phyloP scores from a whole-genome alignment of 2,113 vertebrate species.

The Chaetodon auriga region DNA sequence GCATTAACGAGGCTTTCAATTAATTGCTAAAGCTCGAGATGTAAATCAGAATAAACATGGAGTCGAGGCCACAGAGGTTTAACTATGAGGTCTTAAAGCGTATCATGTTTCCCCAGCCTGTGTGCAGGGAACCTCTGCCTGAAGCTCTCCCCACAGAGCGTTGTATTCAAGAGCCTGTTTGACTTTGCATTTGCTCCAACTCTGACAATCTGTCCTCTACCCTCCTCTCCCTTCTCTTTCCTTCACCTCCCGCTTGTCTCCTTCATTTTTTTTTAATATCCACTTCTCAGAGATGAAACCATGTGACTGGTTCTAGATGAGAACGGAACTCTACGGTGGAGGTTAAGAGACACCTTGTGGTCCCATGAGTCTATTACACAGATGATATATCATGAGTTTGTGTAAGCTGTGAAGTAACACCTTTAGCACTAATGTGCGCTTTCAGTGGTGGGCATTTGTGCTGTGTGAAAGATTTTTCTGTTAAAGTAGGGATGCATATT shows the following conservation, averaged over 20 bases:
- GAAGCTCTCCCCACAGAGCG: constrained; percentile 6
- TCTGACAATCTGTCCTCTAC: constrained; percentile 27
- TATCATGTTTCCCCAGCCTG: neutral
- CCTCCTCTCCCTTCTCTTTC: neutral
- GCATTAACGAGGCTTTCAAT: neutral
- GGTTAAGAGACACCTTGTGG: constrained; percentile 83
- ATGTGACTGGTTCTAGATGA: neutral
- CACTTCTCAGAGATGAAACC: constrained; percentile 15
- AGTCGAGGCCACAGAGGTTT: neutral
- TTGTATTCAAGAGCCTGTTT: constrained; percentile 31
- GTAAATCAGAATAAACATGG: neutral
- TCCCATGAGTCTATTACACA: constrained; percentile 58
- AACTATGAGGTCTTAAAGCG: neutral
- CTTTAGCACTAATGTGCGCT: neutral
- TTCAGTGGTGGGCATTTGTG: neutral
- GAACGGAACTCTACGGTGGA: constrained; percentile 57
- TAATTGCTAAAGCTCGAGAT: neutral
- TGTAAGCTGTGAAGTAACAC: neutral
- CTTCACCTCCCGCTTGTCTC: neutral
- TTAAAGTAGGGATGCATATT: neutral
- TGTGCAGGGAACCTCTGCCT: constrained; percentile 11
- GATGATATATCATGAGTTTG: neutral
- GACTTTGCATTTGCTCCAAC: constrained; percentile 55
- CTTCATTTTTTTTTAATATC: constrained; percentile 7
- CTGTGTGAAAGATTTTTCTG: neutral